These are phyloP conservation scores for Serripes groenlandicus DNA, from an alignment of 2,888 invertebrate genomes.

Conservation along the genomic window DNA sequence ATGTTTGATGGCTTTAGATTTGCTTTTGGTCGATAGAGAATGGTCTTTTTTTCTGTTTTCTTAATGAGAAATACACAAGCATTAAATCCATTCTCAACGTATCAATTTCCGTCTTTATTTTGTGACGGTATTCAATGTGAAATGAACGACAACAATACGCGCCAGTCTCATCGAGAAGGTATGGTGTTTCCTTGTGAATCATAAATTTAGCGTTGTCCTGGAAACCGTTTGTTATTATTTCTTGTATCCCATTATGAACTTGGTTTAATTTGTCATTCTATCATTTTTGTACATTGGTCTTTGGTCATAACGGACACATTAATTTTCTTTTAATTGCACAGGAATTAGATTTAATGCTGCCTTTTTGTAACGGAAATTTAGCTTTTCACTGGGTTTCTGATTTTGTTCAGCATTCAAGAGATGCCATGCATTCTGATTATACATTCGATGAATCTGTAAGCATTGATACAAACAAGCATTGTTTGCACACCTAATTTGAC, in stretches of 20 bases:
- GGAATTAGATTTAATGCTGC: too few relatives aligned
- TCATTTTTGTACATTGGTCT: too few relatives aligned
- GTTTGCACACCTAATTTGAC: too few relatives aligned
- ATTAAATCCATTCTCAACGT: not conserved
- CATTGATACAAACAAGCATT: too few relatives aligned
- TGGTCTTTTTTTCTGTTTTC: not conserved
- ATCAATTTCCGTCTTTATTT: conserved; percentile 5
- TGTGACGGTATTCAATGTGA: not conserved
- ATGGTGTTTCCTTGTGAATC: conserved; percentile 2
- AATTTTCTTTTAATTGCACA: too few relatives aligned
- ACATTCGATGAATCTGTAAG: too few relatives aligned
- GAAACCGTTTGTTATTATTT: conserved; percentile 11
- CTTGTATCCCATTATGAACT: conserved; percentile 1
- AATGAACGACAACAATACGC: not conserved
- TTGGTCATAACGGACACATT: not conserved
- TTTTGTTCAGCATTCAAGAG: too few relatives aligned
- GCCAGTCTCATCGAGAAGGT: not conserved
- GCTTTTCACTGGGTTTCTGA: too few relatives aligned
- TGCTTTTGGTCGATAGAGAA: not conserved
- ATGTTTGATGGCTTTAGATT: too few relatives aligned
- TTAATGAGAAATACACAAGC: conserved; percentile 5
- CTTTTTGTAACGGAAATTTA: too few relatives aligned
- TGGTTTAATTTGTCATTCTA: too few relatives aligned
- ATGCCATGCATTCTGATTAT: too few relatives aligned
- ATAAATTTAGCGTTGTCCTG: conserved; percentile 18